Evolutionary conservation across 2,113 vertebrate genomes (phyloP).

Genomic region (Probosciger aterrimus): DNA sequence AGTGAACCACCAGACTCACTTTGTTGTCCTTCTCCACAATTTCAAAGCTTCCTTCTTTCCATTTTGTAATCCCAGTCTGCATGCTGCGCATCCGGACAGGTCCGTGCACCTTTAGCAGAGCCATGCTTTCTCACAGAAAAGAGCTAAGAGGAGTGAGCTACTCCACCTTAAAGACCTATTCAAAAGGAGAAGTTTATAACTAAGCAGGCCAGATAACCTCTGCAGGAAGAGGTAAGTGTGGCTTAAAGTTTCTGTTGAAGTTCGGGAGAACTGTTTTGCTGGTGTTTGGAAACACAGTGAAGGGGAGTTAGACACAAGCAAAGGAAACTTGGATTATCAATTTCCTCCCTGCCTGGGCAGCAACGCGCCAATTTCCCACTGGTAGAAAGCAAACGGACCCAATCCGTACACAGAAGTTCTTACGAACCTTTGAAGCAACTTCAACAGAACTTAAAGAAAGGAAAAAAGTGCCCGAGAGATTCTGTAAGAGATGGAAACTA

Average conservation of each 20-base stretch:
- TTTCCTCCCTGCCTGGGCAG: neutral
- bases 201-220: neutral
- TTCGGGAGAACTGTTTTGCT: rapidly evolving
- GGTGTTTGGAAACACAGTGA: rapidly evolving
- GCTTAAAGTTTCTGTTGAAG: neutral
- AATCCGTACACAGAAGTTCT: neutral
- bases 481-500: rapidly evolving
- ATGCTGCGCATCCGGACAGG: slow-evolving; percentile 85
- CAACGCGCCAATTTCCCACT: rapidly evolving
- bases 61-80: slow-evolving; percentile 89
- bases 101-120: slow-evolving; percentile 85
- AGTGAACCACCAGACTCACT: slow-evolving; percentile 86
- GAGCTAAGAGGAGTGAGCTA: neutral
- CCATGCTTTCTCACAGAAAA: slow-evolving; percentile 67
- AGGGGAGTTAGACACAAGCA: rapidly evolving
- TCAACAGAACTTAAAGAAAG: neutral
- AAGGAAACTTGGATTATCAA: neutral
- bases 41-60: slow-evolving; percentile 96
- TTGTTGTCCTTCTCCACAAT: slow-evolving; percentile 95
- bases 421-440: neutral
- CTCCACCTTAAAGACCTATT: slow-evolving; percentile 42
- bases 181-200: neutral
- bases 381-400: neutral
- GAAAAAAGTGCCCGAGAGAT: rapidly evolving
- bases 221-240: neutral